A percentile compares a stretch with the other conserved stretches of the same genome.
phyloP scores from a whole-genome alignment of 2,797 vertebrate genomes.

The Liasis olivaceus region DNA sequence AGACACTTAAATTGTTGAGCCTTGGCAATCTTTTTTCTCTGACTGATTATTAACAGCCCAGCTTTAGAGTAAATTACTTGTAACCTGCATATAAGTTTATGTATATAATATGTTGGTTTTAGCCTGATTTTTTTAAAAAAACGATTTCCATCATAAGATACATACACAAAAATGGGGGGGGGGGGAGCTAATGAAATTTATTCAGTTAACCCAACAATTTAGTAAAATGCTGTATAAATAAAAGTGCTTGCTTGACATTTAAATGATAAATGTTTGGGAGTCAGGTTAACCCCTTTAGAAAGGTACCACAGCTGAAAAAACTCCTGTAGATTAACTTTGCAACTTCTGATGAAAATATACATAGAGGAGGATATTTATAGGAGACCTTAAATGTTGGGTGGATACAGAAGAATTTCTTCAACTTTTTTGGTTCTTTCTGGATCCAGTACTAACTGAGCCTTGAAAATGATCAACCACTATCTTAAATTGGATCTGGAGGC shows the following conservation, averaged over 20 bases:
- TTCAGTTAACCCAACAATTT: background rate
- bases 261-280: background rate
- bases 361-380: background rate
- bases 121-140: background rate
- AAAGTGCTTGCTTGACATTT: background rate
- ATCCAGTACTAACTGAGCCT: background rate
- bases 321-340: background rate
- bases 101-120: background rate
- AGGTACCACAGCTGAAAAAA: background rate
- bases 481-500: background rate
- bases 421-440: background rate
- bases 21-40: background rate
- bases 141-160: too few relatives aligned
- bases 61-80: background rate
- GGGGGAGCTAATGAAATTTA: background rate
- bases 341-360: background rate
- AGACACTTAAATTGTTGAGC: background rate
- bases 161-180: background rate
- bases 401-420: background rate
- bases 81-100: background rate
- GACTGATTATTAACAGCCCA: background rate
- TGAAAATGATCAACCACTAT: background rate
- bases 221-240: background rate
- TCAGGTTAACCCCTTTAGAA: background rate
- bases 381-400: background rate